Conservation (phyloP, 37 sponge, comb jelly and placozoan species). For the Oscarella lobularis region DNA sequence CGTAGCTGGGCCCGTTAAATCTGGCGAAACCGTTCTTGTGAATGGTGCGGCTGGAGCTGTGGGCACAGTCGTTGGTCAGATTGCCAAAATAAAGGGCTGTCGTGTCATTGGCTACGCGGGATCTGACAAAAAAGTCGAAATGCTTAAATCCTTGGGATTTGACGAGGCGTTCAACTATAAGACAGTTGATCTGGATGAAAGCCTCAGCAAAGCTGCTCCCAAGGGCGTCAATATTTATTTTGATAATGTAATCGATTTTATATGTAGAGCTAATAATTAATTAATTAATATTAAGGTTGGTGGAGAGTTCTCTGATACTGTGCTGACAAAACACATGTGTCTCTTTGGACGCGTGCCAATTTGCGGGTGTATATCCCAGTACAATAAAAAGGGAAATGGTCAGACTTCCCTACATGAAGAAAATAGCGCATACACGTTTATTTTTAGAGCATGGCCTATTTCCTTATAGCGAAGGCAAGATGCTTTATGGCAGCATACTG, state of each 20-base stretch:
- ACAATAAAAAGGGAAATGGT: conserved; percentile 35
- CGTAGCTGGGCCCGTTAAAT: conserved; percentile 37
- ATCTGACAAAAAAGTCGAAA: conserved; percentile 64
- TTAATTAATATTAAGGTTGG: conserved; percentile 87
- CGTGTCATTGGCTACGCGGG: conserved; percentile 57
- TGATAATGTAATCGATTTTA: conserved; percentile 60
- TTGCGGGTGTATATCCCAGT: conserved; percentile 65
- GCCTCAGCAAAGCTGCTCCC: conserved; percentile 62
- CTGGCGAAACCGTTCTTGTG: conserved; percentile 73
- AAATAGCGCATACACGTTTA: too few relatives aligned
- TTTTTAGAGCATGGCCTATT: too few relatives aligned
- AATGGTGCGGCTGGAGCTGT: conserved; percentile 87
- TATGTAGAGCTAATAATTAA: too few relatives aligned
- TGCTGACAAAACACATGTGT: conserved; percentile 46
- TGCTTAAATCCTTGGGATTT: conserved; percentile 49
- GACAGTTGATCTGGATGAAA: conserved; percentile 45
- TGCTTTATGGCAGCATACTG: conserved; percentile 25
- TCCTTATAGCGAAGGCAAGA: too few relatives aligned
- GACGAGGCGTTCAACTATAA: conserved; percentile 89
- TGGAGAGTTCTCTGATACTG: conserved; percentile 59
- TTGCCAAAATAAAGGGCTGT: conserved; percentile 80
- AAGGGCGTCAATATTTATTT: conserved; percentile 76
- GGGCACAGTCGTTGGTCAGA: conserved; percentile 67
- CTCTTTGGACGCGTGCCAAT: conserved; percentile 46
- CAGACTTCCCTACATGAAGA: background rate